Percentiles rank a stretch among this genome's conserved stretches.
These are phyloP conservation scores for Picus viridis DNA, from an alignment of 2,797 vertebrate genomes.

Conservation along the genomic window DNA sequence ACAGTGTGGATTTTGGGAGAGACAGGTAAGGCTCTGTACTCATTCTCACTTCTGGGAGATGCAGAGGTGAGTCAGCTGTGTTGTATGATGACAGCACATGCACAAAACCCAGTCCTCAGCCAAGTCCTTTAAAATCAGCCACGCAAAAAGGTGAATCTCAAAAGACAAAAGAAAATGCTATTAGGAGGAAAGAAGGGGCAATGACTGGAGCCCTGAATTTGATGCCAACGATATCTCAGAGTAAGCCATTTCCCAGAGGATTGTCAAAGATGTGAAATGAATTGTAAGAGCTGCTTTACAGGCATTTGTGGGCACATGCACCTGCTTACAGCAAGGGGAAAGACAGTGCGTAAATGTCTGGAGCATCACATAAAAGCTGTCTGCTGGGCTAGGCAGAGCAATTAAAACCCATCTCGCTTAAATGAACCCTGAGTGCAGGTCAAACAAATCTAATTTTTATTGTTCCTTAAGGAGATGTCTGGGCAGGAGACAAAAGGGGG, in stretches of 20 bases:
- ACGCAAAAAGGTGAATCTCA: conserved; percentile 12
- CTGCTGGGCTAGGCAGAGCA: conserved; percentile 78
- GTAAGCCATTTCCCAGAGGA: conserved; percentile 69
- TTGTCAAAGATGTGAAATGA: conserved; percentile 62
- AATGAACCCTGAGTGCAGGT: conserved; percentile 79
- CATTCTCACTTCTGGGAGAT: fast-evolving
- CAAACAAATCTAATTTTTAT: conserved; percentile 85
- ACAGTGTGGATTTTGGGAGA: neutral
- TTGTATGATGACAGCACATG: neutral
- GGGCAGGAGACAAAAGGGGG: conserved; percentile 75
- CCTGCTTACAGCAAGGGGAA: conserved; percentile 69
- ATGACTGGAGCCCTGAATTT: conserved; percentile 58
- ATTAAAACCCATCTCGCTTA: conserved; percentile 83
- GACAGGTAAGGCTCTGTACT: neutral
- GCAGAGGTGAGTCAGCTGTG: neutral
- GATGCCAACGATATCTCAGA: conserved; percentile 35
- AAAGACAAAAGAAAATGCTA: conserved; percentile 56
- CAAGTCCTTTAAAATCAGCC: conserved; percentile 46
- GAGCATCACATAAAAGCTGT: conserved; percentile 82
- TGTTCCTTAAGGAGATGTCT: conserved; percentile 81
- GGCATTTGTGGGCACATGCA: conserved; percentile 65
- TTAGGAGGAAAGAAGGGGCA: conserved; percentile 50
- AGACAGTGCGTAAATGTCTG: conserved; percentile 82
- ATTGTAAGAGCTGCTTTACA: conserved; percentile 69
- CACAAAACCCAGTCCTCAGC: neutral